Percentiles rank a stretch among this genome's conserved stretches.
phyloP scores from a whole-genome alignment of 92 coral and sea anemone genomes.

The Bergia sp. region DNA sequence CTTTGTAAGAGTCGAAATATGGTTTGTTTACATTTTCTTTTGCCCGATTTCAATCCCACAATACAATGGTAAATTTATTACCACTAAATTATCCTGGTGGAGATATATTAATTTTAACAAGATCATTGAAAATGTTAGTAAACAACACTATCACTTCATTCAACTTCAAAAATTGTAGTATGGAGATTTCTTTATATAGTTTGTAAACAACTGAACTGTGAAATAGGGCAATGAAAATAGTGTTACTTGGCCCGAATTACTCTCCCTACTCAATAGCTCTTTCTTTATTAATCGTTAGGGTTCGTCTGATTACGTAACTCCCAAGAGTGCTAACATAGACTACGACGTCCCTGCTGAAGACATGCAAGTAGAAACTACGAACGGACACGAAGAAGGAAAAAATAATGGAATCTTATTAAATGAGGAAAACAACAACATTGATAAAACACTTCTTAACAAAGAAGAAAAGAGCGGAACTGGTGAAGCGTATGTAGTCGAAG shows the following conservation, averaged over 20 bases:
- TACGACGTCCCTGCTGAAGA: not conserved
- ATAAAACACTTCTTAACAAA: not conserved
- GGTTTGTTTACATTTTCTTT: too few relatives aligned
- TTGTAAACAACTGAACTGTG: too few relatives aligned
- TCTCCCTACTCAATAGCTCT: not conserved
- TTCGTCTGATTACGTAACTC: constrained; percentile 20
- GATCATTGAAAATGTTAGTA: too few relatives aligned
- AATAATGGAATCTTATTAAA: not conserved
- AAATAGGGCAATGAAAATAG: too few relatives aligned
- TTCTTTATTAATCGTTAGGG: not conserved
- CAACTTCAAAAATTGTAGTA: too few relatives aligned
- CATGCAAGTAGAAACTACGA: not conserved
- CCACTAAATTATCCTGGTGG: too few relatives aligned
- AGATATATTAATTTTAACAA: too few relatives aligned
- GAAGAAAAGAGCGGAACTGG: not conserved
- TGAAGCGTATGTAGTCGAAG: not conserved
- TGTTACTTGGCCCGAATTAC: not conserved
- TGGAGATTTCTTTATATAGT: too few relatives aligned
- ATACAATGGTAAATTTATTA: too few relatives aligned
- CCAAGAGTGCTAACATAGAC: not conserved
- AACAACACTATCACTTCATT: too few relatives aligned
- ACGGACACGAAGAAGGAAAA: not conserved
- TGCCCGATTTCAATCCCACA: too few relatives aligned
- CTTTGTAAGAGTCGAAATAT: too few relatives aligned
- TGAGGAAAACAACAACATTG: constrained; percentile 14